Percentiles rank a stretch among this genome's conserved stretches.
phyloP scores from a whole-genome alignment of 2,888 invertebrate genomes.

The Erynnis tages region DNA sequence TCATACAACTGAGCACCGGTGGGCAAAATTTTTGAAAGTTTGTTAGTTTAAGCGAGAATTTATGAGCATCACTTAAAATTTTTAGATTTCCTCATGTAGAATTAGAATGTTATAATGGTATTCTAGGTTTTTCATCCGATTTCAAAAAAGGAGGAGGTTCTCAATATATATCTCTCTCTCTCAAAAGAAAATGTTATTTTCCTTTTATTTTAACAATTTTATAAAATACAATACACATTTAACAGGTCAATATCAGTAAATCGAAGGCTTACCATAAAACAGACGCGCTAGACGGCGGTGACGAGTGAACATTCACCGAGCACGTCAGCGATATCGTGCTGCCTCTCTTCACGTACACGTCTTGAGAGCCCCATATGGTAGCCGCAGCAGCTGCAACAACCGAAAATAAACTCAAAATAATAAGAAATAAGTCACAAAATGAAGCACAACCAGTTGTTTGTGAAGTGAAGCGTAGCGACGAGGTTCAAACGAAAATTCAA shows the following conservation, averaged over 20 bases:
- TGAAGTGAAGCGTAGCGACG: slow-evolving; percentile 30
- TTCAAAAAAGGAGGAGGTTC: too few species aligned
- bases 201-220: too few species aligned
- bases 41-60: too few species aligned
- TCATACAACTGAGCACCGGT: too few species aligned
- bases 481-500: slow-evolving; percentile 33
- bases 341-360: slow-evolving; percentile 94
- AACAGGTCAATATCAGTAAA: slow-evolving; percentile 1
- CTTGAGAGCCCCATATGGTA: slow-evolving; percentile 91
- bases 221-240: too few species aligned
- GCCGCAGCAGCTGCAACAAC: slow-evolving; percentile 91
- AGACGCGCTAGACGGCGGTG: slow-evolving; percentile 86
- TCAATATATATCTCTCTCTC: too few species aligned
- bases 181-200: too few species aligned
- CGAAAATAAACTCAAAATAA: slow-evolving; percentile 41
- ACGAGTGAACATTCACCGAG: slow-evolving; percentile 92
- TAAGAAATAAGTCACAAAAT: slow-evolving; percentile 17
- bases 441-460: neutral
- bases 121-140: too few species aligned
- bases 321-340: slow-evolving; percentile 95
- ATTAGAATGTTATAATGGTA: too few species aligned
- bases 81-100: too few species aligned
- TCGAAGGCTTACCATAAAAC: slow-evolving; percentile 83
- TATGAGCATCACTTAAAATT: too few species aligned
- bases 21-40: too few species aligned